Evolutionary conservation across 2,113 vertebrate species (phyloP), one percentile per base, ranked within the genome.

Genomic region (Antidorcas marsupialis): DNA sequence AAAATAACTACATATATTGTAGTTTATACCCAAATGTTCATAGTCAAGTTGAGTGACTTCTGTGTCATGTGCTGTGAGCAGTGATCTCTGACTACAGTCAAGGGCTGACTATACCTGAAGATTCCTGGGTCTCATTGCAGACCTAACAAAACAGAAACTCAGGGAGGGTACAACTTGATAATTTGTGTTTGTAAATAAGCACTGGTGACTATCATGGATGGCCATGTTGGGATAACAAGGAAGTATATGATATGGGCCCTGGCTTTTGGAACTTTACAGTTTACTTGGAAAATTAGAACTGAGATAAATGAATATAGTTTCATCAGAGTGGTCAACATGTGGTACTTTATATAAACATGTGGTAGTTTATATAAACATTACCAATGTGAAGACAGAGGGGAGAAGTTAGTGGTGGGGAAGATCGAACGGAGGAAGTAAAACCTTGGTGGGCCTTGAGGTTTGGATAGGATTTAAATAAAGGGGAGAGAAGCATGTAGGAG

Each of bases 271-370:
- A 95, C 39, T 67, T 78, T 64, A 71, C 10, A 39, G 36, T 94
- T 92, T 89, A 90, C 50, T 60, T 94, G 89, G 64, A 87, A 94
- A 96, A 28, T 87, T 50, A 91, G 53, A 96, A 71, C n/a, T 59
- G 86, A 94, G 92, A 74, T 79, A 83, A 85, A 19, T 30, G 53
- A 89, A 64, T 30, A 71, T 83, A 55, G 55, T 84, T 95, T 97
- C 50, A 84, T 55, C 28, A 92, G 19, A 79, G n/a, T 88, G 28
- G 52, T 39, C 33, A 94, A 95, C 10, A 67, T 62, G 39, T 93
- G 27, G 19, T n/a, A 83, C 25, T 47, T 47, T 36, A 55, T 12
- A 83, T 93, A 86, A 94, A 95, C 10, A 67, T 62, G 39, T 93
- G 27, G 19, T n/a, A 83, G 21, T 47, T 47, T 36, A 55, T 12